phyloP scores from a whole-genome alignment of 1,140 invertebrate genomes.

The Lucilia cuprina region DNA sequence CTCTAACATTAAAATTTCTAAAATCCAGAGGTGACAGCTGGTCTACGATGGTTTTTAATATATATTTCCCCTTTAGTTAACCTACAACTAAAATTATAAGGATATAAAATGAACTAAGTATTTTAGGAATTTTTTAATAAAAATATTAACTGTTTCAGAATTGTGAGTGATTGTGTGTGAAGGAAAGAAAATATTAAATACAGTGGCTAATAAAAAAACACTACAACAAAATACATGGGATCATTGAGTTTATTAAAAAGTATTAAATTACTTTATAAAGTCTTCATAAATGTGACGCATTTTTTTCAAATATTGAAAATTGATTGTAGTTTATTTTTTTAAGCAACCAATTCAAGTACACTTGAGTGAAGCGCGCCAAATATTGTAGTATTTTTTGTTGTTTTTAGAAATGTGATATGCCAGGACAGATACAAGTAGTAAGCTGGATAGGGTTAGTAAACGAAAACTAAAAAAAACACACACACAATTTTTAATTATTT shows the following conservation, averaged over 20 bases:
- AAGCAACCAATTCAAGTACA: conserved; percentile 46
- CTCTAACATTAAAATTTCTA: not conserved
- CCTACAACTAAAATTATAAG: not conserved
- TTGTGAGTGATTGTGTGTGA: not conserved
- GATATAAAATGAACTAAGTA: not conserved
- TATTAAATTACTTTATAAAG: conserved; percentile 18
- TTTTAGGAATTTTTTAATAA: conserved; percentile 1
- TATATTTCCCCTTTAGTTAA: not conserved
- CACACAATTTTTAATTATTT: too few relatives aligned
- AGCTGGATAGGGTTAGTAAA: too few relatives aligned
- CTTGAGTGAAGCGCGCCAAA: conserved; percentile 60
- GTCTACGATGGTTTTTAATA: conserved; percentile 29
- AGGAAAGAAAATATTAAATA: not conserved
- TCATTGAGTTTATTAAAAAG: conserved; percentile 17
- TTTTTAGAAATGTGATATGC: not conserved
- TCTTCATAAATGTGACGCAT: conserved; percentile 18
- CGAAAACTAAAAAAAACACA: too few relatives aligned
- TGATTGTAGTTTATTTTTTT: conserved; percentile 45
- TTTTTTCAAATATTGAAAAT: conserved; percentile 32
- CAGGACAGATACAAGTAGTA: too few relatives aligned
- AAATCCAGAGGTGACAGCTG: conserved; percentile 36
- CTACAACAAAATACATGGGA: not conserved
- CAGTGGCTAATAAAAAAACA: conserved; percentile 16
- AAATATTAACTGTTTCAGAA: not conserved
- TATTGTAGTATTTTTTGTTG: conserved; percentile 15